phyloP scores from a whole-genome alignment of 2,113 vertebrate species.

The Ophthalmolycus amberensis region DNA sequence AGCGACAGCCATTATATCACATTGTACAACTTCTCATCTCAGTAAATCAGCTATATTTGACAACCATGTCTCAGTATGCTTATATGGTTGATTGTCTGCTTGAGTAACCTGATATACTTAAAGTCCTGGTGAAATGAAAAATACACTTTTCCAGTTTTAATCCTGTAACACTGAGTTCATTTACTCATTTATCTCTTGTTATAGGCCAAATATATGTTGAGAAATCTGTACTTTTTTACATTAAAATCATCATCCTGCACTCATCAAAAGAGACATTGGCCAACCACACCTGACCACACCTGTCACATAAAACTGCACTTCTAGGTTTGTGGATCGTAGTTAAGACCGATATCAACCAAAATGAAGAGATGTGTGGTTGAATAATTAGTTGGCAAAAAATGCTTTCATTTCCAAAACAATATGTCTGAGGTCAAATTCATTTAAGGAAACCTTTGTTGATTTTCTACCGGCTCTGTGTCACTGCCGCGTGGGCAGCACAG shows the following conservation, averaged over 20 bases:
- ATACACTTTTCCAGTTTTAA: too few species aligned
- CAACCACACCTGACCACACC: too few species aligned
- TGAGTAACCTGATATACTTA: slow-evolving; percentile 43
- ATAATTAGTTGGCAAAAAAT: not conserved
- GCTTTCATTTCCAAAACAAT: not conserved
- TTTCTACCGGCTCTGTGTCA: not conserved
- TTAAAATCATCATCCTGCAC: too few species aligned
- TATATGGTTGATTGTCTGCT: slow-evolving; percentile 7
- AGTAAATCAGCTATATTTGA: slow-evolving; percentile 18
- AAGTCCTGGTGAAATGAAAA: too few species aligned
- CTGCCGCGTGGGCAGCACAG: not conserved
- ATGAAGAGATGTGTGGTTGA: not conserved
- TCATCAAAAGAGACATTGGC: too few species aligned
- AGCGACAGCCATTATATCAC: not conserved
- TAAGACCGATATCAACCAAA: not conserved
- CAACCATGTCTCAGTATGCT: slow-evolving; percentile 12
- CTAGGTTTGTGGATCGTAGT: too few species aligned
- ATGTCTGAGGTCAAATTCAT: not conserved
- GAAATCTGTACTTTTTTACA: too few species aligned
- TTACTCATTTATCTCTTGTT: too few species aligned
- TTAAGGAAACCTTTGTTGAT: not conserved
- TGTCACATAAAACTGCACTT: too few species aligned
- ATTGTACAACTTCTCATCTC: slow-evolving; percentile 1
- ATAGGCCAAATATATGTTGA: too few species aligned
- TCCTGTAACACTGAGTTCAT: not conserved